Base-by-base conservation (phyloP, 2,888 invertebrate species). In the Nipponacmea schrenckii region DNA sequence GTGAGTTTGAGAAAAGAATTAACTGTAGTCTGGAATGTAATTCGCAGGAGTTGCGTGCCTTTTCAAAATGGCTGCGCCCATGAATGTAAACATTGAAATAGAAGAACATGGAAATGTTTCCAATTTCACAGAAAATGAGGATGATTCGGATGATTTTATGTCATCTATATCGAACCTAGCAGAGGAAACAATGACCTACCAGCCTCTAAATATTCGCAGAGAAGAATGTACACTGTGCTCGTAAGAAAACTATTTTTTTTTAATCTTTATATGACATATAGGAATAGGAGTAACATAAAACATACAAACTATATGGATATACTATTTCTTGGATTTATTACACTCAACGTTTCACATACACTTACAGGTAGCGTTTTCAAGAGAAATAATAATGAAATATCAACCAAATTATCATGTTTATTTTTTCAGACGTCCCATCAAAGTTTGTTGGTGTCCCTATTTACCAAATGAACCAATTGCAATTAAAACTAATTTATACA, bases 361-460 rank as follows among this genome's bases (percentile, higher is more conserved):
- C n/a, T n/a, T n/a, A n/a, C n/a, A n/a, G n/a, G n/a, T n/a, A n/a
- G n/a, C n/a, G n/a, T n/a, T n/a, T n/a, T n/a, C n/a, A n/a, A n/a
- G n/a, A n/a, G n/a, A n/a, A n/a, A n/a, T n/a, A n/a, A n/a, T n/a
- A n/a, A n/a, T n/a, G n/a, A n/a, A n/a, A n/a, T n/a, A n/a, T n/a
- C n/a, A n/a, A n/a, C n/a, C n/a, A n/a, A n/a, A n/a, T n/a, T n/a
- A n/a, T n/a, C n/a, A 31, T 56, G 24, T 17, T 56, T 56, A 24
- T 24, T 15, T 14, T 80, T 83, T n/a, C 79, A 96, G 96, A 78
- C 92, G 96, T 78, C 97, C 97, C 4, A 88, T 90, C 45, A 92
- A 92, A 63, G 96, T 96, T n/a, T 97, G 97, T 87, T 97, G 96
- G 95, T 97, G 96, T 89, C 91, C 92, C 50, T 94, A 93, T 63